phyloP scores from a whole-genome alignment of 2,888 invertebrate genomes.

The Cheilosia vulpina region DNA sequence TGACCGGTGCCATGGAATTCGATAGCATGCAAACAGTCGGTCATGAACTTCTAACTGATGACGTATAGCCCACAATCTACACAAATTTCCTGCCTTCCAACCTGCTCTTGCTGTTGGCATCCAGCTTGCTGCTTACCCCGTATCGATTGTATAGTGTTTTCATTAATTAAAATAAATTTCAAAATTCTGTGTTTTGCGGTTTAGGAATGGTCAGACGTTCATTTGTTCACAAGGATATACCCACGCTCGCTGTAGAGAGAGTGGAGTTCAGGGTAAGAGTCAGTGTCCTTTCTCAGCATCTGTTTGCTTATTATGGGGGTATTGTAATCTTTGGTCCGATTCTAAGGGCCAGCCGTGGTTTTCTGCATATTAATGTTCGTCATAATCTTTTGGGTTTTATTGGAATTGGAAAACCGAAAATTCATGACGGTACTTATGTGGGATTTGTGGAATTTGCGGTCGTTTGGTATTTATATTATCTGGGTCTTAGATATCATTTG shows the following conservation, averaged over 20 bases:
- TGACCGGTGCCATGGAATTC: neutral
- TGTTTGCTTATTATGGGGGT: constrained; percentile 37
- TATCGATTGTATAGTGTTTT: constrained; percentile 70
- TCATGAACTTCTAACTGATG: constrained; percentile 54
- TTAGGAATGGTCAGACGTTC: constrained; percentile 68
- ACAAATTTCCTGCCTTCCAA: constrained; percentile 38
- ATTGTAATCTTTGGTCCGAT: constrained; percentile 59
- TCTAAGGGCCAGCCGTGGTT: constrained; percentile 59
- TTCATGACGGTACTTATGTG: constrained; percentile 67
- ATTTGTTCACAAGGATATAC: constrained; percentile 58
- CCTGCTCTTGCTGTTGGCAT: constrained; percentile 24
- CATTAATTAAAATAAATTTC: constrained; percentile 75
- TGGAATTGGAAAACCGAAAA: constrained; percentile 57
- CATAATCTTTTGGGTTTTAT: constrained; percentile 74
- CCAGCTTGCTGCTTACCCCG: neutral
- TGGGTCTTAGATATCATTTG: constrained; percentile 5
- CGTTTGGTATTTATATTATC: constrained; percentile 44
- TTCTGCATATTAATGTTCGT: constrained; percentile 71
- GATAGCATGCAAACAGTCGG: constrained; percentile 19
- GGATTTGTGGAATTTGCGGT: constrained; percentile 67
- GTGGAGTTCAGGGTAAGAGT: constrained; percentile 16
- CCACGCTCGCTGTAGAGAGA: constrained; percentile 23
- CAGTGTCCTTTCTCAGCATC: constrained; percentile 64
- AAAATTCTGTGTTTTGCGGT: constrained; percentile 72
- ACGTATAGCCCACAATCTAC: constrained; percentile 32